Percentiles rank a stretch among this genome's conserved stretches.
These are phyloP conservation scores for Laterallus jamaicensis DNA, from an alignment of 2,113 vertebrate species.

Conservation along the genomic window DNA sequence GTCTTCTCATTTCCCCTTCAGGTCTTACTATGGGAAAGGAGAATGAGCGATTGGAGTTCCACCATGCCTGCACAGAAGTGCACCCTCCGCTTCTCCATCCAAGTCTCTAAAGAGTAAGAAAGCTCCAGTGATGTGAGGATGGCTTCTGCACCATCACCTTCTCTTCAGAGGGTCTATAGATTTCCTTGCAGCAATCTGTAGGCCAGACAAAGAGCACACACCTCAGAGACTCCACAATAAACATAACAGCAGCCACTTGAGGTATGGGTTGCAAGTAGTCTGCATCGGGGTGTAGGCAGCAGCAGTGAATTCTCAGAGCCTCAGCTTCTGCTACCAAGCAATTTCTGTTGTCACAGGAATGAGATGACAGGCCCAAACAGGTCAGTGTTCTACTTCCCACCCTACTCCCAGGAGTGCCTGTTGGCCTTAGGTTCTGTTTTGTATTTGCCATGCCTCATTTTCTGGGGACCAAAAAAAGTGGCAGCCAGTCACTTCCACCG, in stretches of 20 bases:
- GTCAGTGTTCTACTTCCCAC: background rate
- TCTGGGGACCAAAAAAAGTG: background rate
- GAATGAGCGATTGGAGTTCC: background rate
- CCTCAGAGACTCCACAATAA: background rate
- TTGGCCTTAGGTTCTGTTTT: background rate
- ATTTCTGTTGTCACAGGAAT: background rate
- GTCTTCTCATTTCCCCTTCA: background rate
- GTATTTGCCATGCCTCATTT: background rate
- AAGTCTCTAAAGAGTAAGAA: background rate
- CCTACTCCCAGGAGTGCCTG: background rate
- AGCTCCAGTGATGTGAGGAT: background rate
- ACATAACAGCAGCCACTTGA: background rate
- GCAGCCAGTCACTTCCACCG: background rate
- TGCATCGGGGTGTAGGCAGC: background rate
- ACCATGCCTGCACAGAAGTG: background rate
- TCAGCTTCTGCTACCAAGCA: background rate
- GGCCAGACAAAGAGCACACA: background rate
- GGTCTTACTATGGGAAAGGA: background rate
- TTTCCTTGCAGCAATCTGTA: background rate
- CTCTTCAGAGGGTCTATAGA: background rate
- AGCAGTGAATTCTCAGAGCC: background rate
- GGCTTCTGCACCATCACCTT: background rate
- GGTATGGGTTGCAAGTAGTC: background rate
- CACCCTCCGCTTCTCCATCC: background rate
- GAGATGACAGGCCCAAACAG: background rate